Evolutionary conservation across 2,888 invertebrate genomes (phyloP).

Genomic region (Macrophya alboannulata): DNA sequence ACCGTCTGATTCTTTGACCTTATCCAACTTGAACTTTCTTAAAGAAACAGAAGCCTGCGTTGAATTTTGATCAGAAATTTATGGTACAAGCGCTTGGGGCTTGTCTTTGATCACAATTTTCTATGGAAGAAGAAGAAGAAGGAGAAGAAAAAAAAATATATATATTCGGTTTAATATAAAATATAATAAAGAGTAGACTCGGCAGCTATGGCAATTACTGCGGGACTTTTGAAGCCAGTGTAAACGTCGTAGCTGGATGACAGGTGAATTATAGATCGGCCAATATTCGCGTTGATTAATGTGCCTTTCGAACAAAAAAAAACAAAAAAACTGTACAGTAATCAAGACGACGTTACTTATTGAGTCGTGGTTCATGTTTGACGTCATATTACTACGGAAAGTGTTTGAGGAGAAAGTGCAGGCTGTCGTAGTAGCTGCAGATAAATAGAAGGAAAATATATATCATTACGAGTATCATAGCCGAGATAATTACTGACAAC

Average conservation of each 20-base stretch:
- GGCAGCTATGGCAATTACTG: background rate
- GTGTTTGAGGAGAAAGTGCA: slow-evolving; percentile 23
- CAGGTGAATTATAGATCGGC: slow-evolving; percentile 9
- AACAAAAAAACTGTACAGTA: slow-evolving; percentile 2
- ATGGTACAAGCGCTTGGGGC: background rate
- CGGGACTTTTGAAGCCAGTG: slow-evolving; percentile 1
- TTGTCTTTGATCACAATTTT: slow-evolving; percentile 5
- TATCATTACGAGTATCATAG: background rate
- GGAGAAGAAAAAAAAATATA: background rate
- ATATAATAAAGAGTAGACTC: too few species aligned
- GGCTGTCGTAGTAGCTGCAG: background rate
- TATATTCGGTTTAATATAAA: background rate
- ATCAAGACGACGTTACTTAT: background rate
- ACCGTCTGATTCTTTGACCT: background rate
- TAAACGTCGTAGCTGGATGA: background rate
- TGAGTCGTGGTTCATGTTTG: slow-evolving; percentile 6
- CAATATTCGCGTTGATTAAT: slow-evolving; percentile 1
- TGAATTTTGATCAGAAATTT: slow-evolving; percentile 1
- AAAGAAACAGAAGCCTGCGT: background rate
- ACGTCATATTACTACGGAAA: slow-evolving; percentile 30
- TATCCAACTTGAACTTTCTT: background rate
- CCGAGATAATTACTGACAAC: background rate
- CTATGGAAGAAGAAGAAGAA: background rate
- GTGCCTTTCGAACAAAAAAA: background rate
- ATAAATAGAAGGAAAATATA: background rate